Evolutionary conservation across 2,113 vertebrate species (phyloP), one percentile per base, ranked within the genome.

Genomic region (Bujurquina vittata): DNA sequence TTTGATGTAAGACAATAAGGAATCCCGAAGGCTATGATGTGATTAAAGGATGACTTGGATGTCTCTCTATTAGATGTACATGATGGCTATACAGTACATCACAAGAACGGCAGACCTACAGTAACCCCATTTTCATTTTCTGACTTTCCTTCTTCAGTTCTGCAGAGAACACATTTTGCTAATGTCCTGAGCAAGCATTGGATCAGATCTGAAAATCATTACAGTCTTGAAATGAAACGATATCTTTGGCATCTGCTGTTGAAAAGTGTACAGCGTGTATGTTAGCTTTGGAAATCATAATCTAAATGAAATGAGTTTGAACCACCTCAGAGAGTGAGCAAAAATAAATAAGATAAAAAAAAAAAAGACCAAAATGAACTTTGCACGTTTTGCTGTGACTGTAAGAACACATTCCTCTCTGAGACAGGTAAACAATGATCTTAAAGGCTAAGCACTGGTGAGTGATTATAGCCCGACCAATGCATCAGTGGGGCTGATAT

Each of bases 31-130:
- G 55, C 18, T 60, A 37, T 15, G 57, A 33, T 20, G 62, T 73
- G 56, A 88, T 83, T 62, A 76, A 84, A 75, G 67, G 55, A 86
- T 61, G 52, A 84, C 78, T 72, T 26, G 26, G 56, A 80, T 65
- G 18, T 59, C 29, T 78, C 14, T 26, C 14, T 62, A 65, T 79
- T 63, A 75, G 33, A 82, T 73, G 80, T 35, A 78, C 75, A 52
- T 62, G 18, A 31, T 33, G 6, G 58, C 63, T 52, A 57, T 75
- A 75, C 26, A 26, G 26, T 26, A 2, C 20, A 74, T 88, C 76
- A 83, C 69, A 69, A 20, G 59, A 65, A 67, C 15, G 37, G 61
- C 75, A 75, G n/a, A 20, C 74, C n/a, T 49, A 69, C n/a, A 59
- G 72, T 82, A 74, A 83, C 31, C 35, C 22, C 18, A 56, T 79